phyloP scores from a whole-genome alignment of 1,140 invertebrate species.

The Asobara japonica region DNA sequence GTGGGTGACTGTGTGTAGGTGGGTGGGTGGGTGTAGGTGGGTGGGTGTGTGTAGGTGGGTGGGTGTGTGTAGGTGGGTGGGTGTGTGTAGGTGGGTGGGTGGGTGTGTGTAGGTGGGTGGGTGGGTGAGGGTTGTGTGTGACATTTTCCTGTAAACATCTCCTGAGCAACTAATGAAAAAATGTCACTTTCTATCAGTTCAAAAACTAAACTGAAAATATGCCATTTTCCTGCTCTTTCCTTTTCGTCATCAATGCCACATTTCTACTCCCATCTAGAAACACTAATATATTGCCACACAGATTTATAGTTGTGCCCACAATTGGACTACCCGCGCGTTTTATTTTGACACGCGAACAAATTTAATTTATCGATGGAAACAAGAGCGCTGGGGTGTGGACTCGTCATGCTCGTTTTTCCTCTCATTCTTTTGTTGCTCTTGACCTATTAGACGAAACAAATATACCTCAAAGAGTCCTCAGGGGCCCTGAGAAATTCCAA shows the following conservation, averaged over 20 bases:
- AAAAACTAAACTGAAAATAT: too few relatives aligned
- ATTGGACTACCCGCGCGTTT: background rate
- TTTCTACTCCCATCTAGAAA: background rate
- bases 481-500: background rate
- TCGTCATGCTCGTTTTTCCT: constrained; percentile 3
- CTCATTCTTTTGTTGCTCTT: background rate
- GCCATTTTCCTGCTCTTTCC: background rate
- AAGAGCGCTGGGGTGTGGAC: constrained; percentile 26
- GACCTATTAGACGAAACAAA: constrained; percentile 54
- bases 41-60: too few relatives aligned
- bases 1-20: too few relatives aligned
- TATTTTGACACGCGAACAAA: constrained; percentile 54
- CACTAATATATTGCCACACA: background rate
- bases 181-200: background rate
- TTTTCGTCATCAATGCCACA: background rate
- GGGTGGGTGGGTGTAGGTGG: too few relatives aligned
- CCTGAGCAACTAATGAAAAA: too few relatives aligned
- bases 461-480: background rate
- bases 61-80: too few relatives aligned
- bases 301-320: background rate
- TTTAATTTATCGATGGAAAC: constrained; percentile 47
- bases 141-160: too few relatives aligned
- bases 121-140: too few relatives aligned
- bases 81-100: too few relatives aligned
- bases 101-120: too few relatives aligned